Conservation (phyloP, 1,140 invertebrate species). For the Brachionus angularis region DNA sequence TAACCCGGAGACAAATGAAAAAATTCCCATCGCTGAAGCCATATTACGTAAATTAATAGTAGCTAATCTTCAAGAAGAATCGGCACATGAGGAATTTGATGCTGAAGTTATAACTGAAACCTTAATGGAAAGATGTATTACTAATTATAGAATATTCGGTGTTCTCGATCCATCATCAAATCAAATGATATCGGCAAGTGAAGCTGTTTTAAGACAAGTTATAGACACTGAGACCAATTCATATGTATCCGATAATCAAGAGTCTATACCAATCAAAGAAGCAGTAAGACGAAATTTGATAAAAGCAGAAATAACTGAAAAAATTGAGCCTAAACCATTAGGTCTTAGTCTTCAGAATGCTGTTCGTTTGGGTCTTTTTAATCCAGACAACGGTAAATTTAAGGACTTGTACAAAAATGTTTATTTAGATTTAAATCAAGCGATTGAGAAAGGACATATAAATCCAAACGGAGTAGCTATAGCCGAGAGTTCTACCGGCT, state of each 20-base stretch:
- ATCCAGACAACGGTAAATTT: slow-evolving; percentile 20
- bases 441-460: slow-evolving; percentile 42
- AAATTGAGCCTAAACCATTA: slow-evolving; percentile 37
- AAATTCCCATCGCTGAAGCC: slow-evolving; percentile 22
- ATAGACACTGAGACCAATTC: slow-evolving; percentile 43
- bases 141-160: slow-evolving; percentile 2
- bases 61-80: slow-evolving; percentile 18
- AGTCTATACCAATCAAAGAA: slow-evolving; percentile 14
- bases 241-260: background rate
- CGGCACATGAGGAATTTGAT: slow-evolving; percentile 27
- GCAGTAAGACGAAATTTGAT: slow-evolving; percentile 26
- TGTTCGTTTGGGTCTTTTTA: slow-evolving; percentile 34
- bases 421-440: slow-evolving; percentile 30
- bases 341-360: slow-evolving; percentile 42
- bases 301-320: slow-evolving; percentile 18
- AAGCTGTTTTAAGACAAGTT: slow-evolving; percentile 22
- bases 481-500: slow-evolving; percentile 15
- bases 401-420: slow-evolving; percentile 24
- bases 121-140: slow-evolving; percentile 28
- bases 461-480: slow-evolving; percentile 30
- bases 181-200: slow-evolving; percentile 18
- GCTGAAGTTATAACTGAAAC: slow-evolving; percentile 41
- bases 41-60: slow-evolving; percentile 31
- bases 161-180: slow-evolving; percentile 39
- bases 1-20: slow-evolving; percentile 11